Evolutionary conservation across 2,888 invertebrate species (phyloP), one percentile per base, ranked within the genome.

Genomic region (Meta bourneti): DNA sequence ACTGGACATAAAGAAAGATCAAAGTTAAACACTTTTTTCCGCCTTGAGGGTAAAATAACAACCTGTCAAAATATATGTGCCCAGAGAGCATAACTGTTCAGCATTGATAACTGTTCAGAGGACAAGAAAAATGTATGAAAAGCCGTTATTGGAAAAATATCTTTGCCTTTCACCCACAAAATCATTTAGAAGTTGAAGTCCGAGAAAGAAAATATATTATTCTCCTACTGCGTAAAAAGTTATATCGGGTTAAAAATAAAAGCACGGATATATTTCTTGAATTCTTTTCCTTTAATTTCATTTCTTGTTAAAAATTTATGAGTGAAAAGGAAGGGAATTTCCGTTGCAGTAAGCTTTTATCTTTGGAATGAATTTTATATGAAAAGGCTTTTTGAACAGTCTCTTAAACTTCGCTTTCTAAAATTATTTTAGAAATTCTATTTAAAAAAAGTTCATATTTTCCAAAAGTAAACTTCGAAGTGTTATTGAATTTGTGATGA

Each of bases 61-160:
- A 61, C 69, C 61, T 81, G 80, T 81, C 80, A 81, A 81, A 61
- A 16, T 69, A n/a, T 69, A 51, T 54, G 19, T 69, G 49, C 80
- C 80, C 4, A 69, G 13, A 20, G 69, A 81, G 34, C 80, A 20
- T 11, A 81, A 81, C 80, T 81, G 80, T n/a, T 34, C 34, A 16
- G 69, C 34, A 69, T 69, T 69, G 80, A 81, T 81, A 81, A 81
- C 80, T 81, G 80, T 34, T 20, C 20, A 20, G 80, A 81, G 20
- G 69, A 34, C 20, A 81, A 69, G 69, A 69, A 69, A 81, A 78
- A 19, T 69, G 13, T 16, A 48, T 34, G 80, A 81, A 81, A 61
- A 61, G 61, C 69, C 80, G 69, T 81, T 81, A 81, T 81, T 81
- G 80, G 80, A 81, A 69, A 81, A 81, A 81, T 69, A 81, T 81